Evolutionary conservation across 2,113 vertebrate genomes (phyloP).

Genomic region (Phylloscopus trochiloides): DNA sequence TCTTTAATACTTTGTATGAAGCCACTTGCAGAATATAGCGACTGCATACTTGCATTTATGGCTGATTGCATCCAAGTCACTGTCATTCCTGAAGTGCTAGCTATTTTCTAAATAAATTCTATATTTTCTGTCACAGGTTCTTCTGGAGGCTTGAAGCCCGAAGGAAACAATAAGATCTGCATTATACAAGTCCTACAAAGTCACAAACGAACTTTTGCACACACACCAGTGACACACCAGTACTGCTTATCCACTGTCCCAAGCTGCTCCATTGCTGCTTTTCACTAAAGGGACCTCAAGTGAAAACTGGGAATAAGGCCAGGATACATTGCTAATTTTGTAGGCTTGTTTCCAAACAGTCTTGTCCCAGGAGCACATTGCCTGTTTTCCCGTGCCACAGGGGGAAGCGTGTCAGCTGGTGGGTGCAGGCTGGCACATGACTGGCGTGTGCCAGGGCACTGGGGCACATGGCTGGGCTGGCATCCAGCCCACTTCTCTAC

Average conservation of each 20-base stretch:
- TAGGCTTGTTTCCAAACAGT: not conserved
- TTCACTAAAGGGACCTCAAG: not conserved
- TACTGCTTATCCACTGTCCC: rapidly evolving
- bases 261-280: not conserved
- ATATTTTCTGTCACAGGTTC: not conserved
- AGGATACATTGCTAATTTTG: not conserved
- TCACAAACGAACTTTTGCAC: not conserved
- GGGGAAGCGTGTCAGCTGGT: rapidly evolving
- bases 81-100: not conserved
- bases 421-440: not conserved
- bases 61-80: not conserved
- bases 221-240: not conserved
- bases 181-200: not conserved
- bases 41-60: not conserved
- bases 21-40: not conserved
- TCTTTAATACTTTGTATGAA: slow-evolving; percentile 37
- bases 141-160: not conserved
- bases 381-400: rapidly evolving
- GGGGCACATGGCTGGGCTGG: not conserved
- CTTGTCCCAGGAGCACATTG: not conserved
- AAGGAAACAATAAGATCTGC: not conserved
- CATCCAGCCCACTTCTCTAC: rapidly evolving
- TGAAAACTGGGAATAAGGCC: not conserved
- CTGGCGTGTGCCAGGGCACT: not conserved
- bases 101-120: slow-evolving; percentile 28